These are phyloP conservation scores for Zelostemma sp. DNA, from an alignment of 1,140 invertebrate species.

Conservation along the genomic window DNA sequence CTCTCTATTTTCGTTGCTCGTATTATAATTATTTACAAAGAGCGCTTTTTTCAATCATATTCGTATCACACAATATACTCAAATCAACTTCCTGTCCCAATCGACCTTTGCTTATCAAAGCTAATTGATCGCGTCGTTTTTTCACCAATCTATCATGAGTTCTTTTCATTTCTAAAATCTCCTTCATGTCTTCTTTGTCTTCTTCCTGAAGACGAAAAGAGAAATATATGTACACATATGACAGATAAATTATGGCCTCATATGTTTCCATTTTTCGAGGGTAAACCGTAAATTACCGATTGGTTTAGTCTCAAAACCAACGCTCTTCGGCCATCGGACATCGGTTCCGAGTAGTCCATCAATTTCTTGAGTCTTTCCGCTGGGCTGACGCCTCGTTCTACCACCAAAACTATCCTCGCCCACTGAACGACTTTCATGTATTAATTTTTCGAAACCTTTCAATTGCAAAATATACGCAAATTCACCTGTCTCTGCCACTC, in stretches of 20 bases:
- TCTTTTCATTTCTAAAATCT: constrained; percentile 91
- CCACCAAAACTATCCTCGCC: constrained; percentile 96
- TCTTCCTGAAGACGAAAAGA: constrained; percentile 79
- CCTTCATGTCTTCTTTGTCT: constrained; percentile 94
- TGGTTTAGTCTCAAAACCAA: constrained; percentile 88
- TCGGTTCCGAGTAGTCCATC: constrained; percentile 93
- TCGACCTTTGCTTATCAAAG: constrained; percentile 1
- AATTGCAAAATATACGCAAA: too few species aligned
- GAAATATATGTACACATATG: constrained; percentile 22
- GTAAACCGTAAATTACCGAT: constrained; percentile 71
- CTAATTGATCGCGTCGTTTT: constrained; percentile 71
- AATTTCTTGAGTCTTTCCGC: constrained; percentile 87
- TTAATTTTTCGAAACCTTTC: too few species aligned
- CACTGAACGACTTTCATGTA: constrained; percentile 74
- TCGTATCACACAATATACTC: not conserved
- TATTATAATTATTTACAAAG: too few species aligned
- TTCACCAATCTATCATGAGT: constrained; percentile 82
- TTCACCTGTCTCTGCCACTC: constrained; percentile 97
- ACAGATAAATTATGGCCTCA: too few species aligned
- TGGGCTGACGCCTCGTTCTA: constrained; percentile 94
- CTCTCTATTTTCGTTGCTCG: too few species aligned
- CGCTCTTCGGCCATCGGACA: constrained; percentile 90
- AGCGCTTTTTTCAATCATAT: too few species aligned
- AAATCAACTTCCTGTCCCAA: not conserved
- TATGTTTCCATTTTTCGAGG: not conserved